These are phyloP conservation scores for Agriopis marginaria DNA, from an alignment of 2,888 invertebrate genomes.

Conservation along the genomic window DNA sequence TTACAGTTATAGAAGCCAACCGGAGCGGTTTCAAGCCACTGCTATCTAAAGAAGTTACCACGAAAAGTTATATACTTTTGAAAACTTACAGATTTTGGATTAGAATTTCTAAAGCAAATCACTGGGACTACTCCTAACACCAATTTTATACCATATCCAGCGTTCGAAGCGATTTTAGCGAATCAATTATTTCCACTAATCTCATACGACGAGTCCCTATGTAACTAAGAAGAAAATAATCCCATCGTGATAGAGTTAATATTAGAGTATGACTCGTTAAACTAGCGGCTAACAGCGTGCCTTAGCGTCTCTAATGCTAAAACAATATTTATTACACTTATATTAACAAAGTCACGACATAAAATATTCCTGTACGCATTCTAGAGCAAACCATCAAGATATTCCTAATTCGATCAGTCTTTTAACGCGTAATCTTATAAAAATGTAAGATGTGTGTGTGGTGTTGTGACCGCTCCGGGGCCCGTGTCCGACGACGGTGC, in stretches of 20 bases:
- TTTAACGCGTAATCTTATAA: constrained; percentile 66
- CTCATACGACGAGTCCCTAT: constrained; percentile 40
- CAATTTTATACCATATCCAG: constrained; percentile 38
- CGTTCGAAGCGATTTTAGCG: constrained; percentile 39
- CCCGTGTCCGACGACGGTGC: constrained; percentile 38
- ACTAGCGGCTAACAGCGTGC: constrained; percentile 50
- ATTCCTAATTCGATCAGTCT: constrained; percentile 66
- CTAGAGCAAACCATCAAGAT: constrained; percentile 50
- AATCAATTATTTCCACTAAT: constrained; percentile 33
- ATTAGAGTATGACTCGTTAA: constrained; percentile 45
- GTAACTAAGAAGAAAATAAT: constrained; percentile 39
- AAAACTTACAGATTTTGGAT: constrained; percentile 42
- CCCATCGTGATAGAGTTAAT: constrained; percentile 49
- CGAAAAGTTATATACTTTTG: constrained; percentile 39
- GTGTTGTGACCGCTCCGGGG: constrained; percentile 60
- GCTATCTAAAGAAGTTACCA: constrained; percentile 41
- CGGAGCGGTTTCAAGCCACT: constrained; percentile 58
- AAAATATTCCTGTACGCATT: constrained; percentile 50
- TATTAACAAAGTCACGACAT: constrained; percentile 51
- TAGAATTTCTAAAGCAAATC: constrained; percentile 45
- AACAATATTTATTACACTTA: constrained; percentile 47
- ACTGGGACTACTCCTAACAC: constrained; percentile 46
- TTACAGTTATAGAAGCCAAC: constrained; percentile 48
- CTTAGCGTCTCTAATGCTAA: constrained; percentile 48
- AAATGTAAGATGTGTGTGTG: constrained; percentile 54